A percentile compares a stretch with the other conserved stretches of the same genome.
phyloP scores from a whole-genome alignment of 92 coral and sea anemone genomes.

The Desmophyllum pertusum region DNA sequence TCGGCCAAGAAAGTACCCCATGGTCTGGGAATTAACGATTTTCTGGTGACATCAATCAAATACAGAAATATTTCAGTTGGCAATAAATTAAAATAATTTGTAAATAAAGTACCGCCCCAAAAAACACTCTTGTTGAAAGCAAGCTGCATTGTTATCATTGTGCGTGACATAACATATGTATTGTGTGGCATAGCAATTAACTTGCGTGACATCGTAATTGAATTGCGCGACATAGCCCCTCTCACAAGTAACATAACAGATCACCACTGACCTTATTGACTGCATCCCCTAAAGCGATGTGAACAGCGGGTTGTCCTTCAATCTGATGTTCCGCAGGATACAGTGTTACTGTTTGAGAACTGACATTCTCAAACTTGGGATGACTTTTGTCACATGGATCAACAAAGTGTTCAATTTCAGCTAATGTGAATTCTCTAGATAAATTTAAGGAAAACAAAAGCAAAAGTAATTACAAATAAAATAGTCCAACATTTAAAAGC shows the following conservation, averaged over 20 bases:
- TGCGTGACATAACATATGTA: background rate
- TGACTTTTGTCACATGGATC: slow-evolving; percentile 97
- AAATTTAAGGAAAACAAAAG: background rate
- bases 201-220: background rate
- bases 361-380: slow-evolving; percentile 86
- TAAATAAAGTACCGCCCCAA: background rate
- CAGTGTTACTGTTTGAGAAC: slow-evolving; percentile 69
- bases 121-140: too few relatives aligned
- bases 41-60: slow-evolving; percentile 62
- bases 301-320: slow-evolving; percentile 82
- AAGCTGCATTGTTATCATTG: background rate
- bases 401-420: slow-evolving; percentile 98
- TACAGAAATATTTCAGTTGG: background rate
- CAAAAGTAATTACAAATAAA: background rate
- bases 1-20: slow-evolving; percentile 97
- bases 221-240: background rate
- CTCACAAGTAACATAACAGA: background rate
- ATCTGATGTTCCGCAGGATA: slow-evolving; percentile 85
- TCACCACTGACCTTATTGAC: slow-evolving; percentile 49
- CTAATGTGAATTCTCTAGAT: slow-evolving; percentile 90
- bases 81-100: background rate
- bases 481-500: background rate
- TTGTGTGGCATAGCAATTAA: background rate
- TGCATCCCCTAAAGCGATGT: slow-evolving; percentile 86
- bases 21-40: slow-evolving; percentile 84